phyloP scores from a whole-genome alignment of 2,797 vertebrate genomes.

The Picus viridis region DNA sequence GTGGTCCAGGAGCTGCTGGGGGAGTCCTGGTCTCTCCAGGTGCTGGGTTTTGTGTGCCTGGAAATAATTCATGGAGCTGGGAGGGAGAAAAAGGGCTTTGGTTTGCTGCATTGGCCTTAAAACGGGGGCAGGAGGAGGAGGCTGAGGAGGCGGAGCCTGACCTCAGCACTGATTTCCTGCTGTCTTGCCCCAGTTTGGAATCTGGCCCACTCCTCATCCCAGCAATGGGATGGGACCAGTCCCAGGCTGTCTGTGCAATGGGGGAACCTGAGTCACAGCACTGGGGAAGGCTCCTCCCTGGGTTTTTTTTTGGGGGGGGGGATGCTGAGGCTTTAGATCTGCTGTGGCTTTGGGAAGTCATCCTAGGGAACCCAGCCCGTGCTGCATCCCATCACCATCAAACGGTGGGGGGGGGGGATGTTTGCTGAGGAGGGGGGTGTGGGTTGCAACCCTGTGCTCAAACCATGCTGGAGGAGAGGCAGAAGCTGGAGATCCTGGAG shows the following conservation, averaged over 20 bases:
- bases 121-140: neutral
- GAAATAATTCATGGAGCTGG: accelerated
- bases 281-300: accelerated
- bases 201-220: neutral
- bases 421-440: neutral
- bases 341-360: neutral
- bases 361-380: accelerated
- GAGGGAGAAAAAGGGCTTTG: neutral
- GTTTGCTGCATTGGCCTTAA: neutral
- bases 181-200: accelerated
- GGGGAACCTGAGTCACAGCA: accelerated
- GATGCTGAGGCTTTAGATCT: neutral
- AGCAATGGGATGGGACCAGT: neutral
- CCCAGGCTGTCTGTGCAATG: neutral
- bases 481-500: neutral
- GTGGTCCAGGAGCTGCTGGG: neutral
- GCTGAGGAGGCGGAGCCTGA: accelerated
- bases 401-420: accelerated
- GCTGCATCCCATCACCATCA: neutral
- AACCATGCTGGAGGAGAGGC: neutral
- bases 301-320: neutral
- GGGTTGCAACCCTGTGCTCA: neutral
- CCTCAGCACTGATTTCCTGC: accelerated
- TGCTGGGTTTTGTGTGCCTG: neutral
- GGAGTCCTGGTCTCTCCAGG: neutral